Base-by-base conservation (phyloP, 2,888 invertebrate species). In the Thera obeliscata region DNA sequence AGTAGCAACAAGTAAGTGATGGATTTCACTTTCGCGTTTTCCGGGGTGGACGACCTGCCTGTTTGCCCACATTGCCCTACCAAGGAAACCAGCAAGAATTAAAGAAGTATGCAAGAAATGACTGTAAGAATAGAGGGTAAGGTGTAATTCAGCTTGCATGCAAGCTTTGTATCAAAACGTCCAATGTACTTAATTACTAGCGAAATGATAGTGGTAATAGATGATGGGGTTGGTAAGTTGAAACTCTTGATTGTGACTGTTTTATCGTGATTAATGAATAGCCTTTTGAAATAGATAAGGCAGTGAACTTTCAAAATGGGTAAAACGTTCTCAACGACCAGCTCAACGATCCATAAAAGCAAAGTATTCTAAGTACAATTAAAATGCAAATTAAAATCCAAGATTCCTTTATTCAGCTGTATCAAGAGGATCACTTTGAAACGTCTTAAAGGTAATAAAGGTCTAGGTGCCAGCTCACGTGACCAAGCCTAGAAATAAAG, bases 1-100 rank as follows among this genome's bases (percentile, higher is more conserved):
- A 22, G 22, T 22, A 22, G 85, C 87, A 87, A 87, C 87, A 88
- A 88, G 88, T 88, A 88, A 88, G 88, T 88, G 87, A 88, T 81
- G 81, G 86, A 86, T 88, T 88, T 87, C 88, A 88, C 89, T 89
- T 89, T 89, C 87, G 82, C 83, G 78, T 83, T 79, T 78, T 70
- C 77, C 70, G 79, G 80, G 86, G 81, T 82, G 82, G 77, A 73
- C 81, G 82, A 81, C 86, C 87, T 77, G 73, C 75, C 71, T 76
- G 80, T 81, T 82, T 80, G 81, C 79, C 80, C 69, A 69, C 65
- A 66, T 56, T 59, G 62, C 66, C 69, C 81, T 83, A 77, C 72
- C 78, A 78, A 73, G 76, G 72, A 79, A 78, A 78, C 75, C 73
- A 67, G 74, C 73, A 76, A 76, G 78, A 78, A 75, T 76, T 58